These are phyloP conservation scores for Anguilla megastoma DNA, from an alignment of 2,797 vertebrate species.

Conservation along the genomic window DNA sequence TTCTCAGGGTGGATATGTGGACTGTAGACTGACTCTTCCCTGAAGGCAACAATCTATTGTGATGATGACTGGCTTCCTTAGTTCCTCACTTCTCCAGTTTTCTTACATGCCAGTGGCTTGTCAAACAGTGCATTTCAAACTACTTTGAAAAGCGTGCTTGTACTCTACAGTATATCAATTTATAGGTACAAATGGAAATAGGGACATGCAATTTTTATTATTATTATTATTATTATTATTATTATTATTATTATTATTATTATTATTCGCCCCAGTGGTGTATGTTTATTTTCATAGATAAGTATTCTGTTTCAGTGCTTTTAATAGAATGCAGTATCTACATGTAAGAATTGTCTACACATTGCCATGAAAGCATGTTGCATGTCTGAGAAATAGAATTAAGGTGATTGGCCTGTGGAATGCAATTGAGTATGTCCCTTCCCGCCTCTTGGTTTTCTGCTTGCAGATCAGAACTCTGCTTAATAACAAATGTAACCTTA, in stretches of 20 bases:
- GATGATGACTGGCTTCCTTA: not conserved
- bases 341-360: not conserved
- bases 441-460: too few relatives aligned
- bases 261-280: not conserved
- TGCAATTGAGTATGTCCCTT: not conserved
- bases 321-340: too few relatives aligned
- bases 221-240: too few relatives aligned
- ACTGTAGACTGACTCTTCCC: not conserved
- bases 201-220: not conserved
- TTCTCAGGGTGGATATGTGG: not conserved
- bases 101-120: not conserved
- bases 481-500: too few relatives aligned
- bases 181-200: not conserved
- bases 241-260: too few relatives aligned
- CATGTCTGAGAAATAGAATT: not conserved
- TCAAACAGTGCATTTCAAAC: not conserved
- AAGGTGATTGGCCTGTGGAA: not conserved
- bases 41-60: not conserved
- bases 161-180: too few relatives aligned
- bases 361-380: not conserved
- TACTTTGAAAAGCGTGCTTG: too few relatives aligned
- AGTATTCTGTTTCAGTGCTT: not conserved
- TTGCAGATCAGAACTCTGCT: too few relatives aligned
- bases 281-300: not conserved
- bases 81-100: not conserved